Base-by-base conservation (phyloP, 2,113 vertebrate species). In the Paramormyrops kingsleyae region DNA sequence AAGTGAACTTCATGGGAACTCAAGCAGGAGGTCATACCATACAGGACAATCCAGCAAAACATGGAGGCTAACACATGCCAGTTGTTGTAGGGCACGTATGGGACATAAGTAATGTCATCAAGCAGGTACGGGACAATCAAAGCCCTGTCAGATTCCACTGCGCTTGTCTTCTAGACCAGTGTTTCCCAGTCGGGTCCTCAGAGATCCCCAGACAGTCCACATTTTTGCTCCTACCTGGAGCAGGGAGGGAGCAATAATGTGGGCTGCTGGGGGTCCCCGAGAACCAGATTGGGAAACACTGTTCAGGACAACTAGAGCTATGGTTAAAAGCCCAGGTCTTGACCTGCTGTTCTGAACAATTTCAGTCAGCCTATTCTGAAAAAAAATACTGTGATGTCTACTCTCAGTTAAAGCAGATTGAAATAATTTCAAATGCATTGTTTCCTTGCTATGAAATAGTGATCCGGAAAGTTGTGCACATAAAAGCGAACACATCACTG, bases 1-100 rank as follows among this genome's bases (percentile, higher is more conserved):
- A 90, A 92, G 90, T 35, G 44, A 83, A 89, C 15, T 87, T 87
- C 88, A 92, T 88, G 89, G 90, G 89, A 92, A 91, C 44, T 91
- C 19, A 88, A 91, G 87, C 80, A 88, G 89, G 86, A 88, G 90
- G 89, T 90, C 89, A 92, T 89, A 6, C 15, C 24, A 12, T 66
- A 66, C 39, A 35, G 35, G 31, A 44, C 77, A 39, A 9, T 42
- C 77, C 62, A 24, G 87, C 86, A 87, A 44, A 85, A 80, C 87
- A 91, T 86, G 87, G 88, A 52, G 49, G 56, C 50, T 15, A 49
- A 83, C n/a, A 66, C 62, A 66, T 27, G 62, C n/a, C 62, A 66
- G 62, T 66, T 27, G 59, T 62, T 62, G 59, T 66, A 66, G n/a
- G 80, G 80, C 80, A 83, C 9, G 77, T 83, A 44, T 6, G 19